These are phyloP conservation scores for Bugulina stolonifera DNA, from an alignment of 2,888 invertebrate species.

Conservation along the genomic window DNA sequence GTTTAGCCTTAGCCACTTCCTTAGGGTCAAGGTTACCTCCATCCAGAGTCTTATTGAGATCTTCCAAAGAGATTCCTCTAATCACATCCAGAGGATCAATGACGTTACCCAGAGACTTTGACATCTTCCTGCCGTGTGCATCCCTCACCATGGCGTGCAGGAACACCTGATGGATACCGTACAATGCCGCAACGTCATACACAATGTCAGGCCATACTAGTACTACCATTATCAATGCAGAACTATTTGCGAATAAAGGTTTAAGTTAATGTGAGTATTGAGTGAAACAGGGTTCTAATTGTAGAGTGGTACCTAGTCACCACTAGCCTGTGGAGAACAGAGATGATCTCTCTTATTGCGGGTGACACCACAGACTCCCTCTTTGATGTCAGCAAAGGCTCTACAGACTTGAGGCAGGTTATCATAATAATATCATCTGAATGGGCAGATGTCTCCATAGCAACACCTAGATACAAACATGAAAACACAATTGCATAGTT, in stretches of 20 bases:
- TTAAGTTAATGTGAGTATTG: too few relatives aligned
- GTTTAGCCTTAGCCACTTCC: conserved; percentile 70
- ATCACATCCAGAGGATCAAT: conserved; percentile 96
- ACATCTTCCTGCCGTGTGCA: conserved; percentile 98
- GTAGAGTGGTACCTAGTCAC: conserved; percentile 76
- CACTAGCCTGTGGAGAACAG: conserved; percentile 78
- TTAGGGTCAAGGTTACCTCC: conserved; percentile 78
- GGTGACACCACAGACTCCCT: conserved; percentile 66
- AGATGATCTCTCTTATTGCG: conserved; percentile 84
- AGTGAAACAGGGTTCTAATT: conserved; percentile 3
- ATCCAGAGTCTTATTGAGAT: conserved; percentile 66
- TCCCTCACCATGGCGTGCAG: conserved; percentile 96
- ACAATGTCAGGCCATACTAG: too few relatives aligned
- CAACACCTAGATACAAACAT: conserved; percentile 80
- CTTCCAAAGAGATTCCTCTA: conserved; percentile 71
- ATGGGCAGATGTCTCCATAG: conserved; percentile 81
- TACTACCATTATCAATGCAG: too few relatives aligned
- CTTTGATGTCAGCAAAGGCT: conserved; percentile 75
- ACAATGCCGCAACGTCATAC: not conserved
- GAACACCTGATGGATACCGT: conserved; percentile 63
- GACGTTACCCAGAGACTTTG: conserved; percentile 94
- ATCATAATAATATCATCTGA: conserved; percentile 72
- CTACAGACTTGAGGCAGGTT: conserved; percentile 75
- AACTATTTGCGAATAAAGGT: too few relatives aligned
- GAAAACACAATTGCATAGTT: too few relatives aligned